Conservation (phyloP, 2,113 vertebrate species). For the Pundamilia nyererei region DNA sequence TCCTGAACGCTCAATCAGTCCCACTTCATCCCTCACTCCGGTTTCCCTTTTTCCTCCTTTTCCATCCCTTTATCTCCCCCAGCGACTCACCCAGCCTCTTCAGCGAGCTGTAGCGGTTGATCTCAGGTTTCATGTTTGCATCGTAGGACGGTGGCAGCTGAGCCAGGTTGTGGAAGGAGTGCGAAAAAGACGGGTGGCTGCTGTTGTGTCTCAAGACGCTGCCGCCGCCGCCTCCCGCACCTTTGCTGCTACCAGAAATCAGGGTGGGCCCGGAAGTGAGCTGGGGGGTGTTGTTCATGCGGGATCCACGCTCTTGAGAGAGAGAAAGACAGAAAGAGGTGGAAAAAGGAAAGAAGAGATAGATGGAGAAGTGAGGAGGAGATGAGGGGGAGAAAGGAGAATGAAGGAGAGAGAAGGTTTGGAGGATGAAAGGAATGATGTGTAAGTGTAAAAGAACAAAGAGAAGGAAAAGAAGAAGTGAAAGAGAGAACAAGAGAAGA, state of each 20-base stretch:
- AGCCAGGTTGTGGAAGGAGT: slow-evolving; percentile 89
- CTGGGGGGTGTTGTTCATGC: slow-evolving; percentile 73
- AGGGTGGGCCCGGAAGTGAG: slow-evolving; percentile 67
- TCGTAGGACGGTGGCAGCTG: slow-evolving; percentile 87
- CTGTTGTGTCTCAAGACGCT: slow-evolving; percentile 70
- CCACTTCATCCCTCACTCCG: not conserved
- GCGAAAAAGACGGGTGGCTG: slow-evolving; percentile 77
- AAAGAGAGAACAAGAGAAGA: not conserved
- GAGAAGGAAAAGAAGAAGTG: not conserved
- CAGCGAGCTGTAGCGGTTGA: slow-evolving; percentile 85
- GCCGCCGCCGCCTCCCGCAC: not conserved
- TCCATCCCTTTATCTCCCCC: not conserved
- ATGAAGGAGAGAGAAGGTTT: not conserved
- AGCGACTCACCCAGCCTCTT: slow-evolving; percentile 81
- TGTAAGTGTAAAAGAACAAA: rapidly evolving
- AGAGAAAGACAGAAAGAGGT: not conserved
- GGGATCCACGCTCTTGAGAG: slow-evolving; percentile 62
- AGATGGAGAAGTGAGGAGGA: not conserved
- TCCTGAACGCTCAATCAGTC: not conserved
- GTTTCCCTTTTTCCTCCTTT: not conserved
- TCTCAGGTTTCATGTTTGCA: slow-evolving; percentile 74
- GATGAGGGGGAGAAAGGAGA: too few relatives aligned
- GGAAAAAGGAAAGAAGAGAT: not conserved
- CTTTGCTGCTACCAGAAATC: slow-evolving; percentile 50
- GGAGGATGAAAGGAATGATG: not conserved